Evolutionary conservation across 2,888 invertebrate genomes (phyloP).

Genomic region (Stenodema calcarata): DNA sequence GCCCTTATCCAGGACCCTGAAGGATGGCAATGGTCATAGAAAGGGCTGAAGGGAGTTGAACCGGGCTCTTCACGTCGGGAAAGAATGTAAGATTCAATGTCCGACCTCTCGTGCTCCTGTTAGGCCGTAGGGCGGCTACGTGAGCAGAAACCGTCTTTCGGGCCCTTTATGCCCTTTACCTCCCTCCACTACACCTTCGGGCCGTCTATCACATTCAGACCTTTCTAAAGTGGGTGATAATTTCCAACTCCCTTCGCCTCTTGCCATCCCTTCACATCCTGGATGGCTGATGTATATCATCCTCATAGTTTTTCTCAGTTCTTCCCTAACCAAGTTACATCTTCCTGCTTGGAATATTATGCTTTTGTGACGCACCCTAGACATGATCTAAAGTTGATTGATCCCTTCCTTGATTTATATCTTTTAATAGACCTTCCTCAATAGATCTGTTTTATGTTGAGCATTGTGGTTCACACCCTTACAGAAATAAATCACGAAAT

Average conservation of each 20-base stretch:
- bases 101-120: slow-evolving; percentile 3
- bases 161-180: neutral
- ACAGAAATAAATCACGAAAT: no score
- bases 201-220: slow-evolving; percentile 33
- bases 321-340: no score
- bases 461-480: no score
- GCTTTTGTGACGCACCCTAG: no score
- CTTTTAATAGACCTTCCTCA: no score
- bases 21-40: neutral
- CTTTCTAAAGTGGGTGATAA: slow-evolving; percentile 32
- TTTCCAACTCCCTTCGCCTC: neutral
- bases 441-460: no score
- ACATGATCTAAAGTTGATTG: no score
- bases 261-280: neutral
- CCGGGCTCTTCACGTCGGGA: neutral
- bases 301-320: no score
- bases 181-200: neutral
- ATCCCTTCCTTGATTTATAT: no score
- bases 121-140: slow-evolving; percentile 21
- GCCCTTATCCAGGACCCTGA: neutral
- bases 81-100: slow-evolving; percentile 7
- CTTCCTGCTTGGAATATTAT: no score
- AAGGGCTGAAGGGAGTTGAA: neutral
- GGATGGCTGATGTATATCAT: neutral
- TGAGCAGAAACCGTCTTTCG: slow-evolving; percentile 12